Evolutionary conservation across 1,140 invertebrate genomes (phyloP), one percentile per base, ranked within the genome.

Genomic region (Chymomyza costata): DNA sequence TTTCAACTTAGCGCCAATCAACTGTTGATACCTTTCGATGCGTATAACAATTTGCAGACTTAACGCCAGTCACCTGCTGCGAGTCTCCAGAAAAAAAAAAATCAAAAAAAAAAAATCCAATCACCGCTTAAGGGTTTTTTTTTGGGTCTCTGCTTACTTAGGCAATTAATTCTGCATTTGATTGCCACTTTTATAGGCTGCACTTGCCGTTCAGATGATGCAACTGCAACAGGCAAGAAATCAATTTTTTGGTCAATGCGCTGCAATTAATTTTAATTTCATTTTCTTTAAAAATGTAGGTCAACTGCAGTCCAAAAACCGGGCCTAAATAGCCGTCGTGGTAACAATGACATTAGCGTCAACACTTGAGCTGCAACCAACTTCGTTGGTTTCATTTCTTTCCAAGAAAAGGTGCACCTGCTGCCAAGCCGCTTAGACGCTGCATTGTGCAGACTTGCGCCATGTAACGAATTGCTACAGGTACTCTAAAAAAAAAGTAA

Each of bases 241-340:
- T 78, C 62, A 69, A 62, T 65, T 76, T 76, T n/a, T 54, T 14
- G 38, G 21, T 48, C 21, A 21, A 31, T 51, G 32, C 47, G 50
- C 41, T 52, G 69, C 69, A 76, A 74, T 61, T 63, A 41, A 43
- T 45, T 13, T 67, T 62, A 62, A 65, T 65, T 78, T 71, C 58
- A 76, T 76, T 76, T 78, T 55, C 73, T 57, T 65, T 66, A 53
- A 15, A n/a, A n/a, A 71, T 67, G 73, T 78, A 73, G 71, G 71
- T 78, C 71, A 78, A 31, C 55, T 44, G 49, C 49, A 59, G 21
- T 3, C 21, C 21, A 3, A 8, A 8, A 8, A 5, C 21, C 21
- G 21, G 21, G 21, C 21, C 21, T 8, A 25, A 25, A 25, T 25
- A 8, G 21, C 3, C 8, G 31, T 32, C 50, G 61, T 56, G 71